phyloP scores from a whole-genome alignment of 2,888 invertebrate species.

The Adelphocoris suturalis region DNA sequence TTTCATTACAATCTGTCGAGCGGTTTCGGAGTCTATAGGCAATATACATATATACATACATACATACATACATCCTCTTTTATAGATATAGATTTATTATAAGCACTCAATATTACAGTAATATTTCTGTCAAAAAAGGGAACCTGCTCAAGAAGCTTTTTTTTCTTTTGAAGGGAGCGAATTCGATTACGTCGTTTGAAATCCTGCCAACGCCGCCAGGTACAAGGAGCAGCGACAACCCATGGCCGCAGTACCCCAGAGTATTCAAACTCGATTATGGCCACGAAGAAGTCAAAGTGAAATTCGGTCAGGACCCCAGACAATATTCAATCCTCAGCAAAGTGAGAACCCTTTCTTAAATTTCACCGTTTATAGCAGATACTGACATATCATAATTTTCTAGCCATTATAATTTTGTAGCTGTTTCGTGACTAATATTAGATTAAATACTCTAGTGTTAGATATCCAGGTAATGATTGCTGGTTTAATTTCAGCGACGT shows the following conservation, averaged over 20 bases:
- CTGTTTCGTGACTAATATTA: too few species aligned
- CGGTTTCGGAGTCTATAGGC: too few species aligned
- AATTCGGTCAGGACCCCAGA: conserved; percentile 94
- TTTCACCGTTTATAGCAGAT: not conserved
- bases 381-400: not conserved
- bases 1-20: too few species aligned
- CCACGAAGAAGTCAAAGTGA: conserved; percentile 95
- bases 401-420: not conserved
- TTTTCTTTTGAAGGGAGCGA: conserved; percentile 86
- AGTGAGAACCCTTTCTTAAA: conserved; percentile 78
- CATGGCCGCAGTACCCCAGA: conserved; percentile 99
- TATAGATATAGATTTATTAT: too few species aligned
- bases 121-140: too few species aligned
- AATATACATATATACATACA: too few species aligned
- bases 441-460: too few species aligned
- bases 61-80: too few species aligned
- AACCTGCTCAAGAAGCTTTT: too few species aligned
- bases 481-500: too few species aligned
- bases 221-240: conserved; percentile 91
- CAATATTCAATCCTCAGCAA: conserved; percentile 96
- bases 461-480: too few species aligned
- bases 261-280: conserved; percentile 99
- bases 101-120: too few species aligned
- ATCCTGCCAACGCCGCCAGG: conserved; percentile 95
- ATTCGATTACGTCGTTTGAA: conserved; percentile 96